phyloP scores from a whole-genome alignment of 2,113 vertebrate species.

The Leptosomus discolor region DNA sequence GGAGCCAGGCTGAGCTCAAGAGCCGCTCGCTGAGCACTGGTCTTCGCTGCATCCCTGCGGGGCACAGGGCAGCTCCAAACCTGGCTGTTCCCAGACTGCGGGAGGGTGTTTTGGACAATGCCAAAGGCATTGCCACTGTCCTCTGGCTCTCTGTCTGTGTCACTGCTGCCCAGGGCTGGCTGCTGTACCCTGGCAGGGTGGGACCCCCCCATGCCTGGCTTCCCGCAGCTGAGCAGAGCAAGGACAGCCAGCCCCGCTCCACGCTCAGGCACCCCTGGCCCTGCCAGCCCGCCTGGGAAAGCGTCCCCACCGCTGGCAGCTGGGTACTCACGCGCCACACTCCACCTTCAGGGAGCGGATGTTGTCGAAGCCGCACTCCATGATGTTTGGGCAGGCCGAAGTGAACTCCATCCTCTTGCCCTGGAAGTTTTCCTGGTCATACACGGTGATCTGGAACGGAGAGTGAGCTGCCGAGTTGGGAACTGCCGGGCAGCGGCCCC shows the following conservation, averaged over 20 bases:
- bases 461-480: background rate
- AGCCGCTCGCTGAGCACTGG: background rate
- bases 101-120: background rate
- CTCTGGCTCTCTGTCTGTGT: background rate
- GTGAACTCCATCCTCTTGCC: slow-evolving; percentile 93
- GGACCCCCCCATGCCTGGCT: background rate
- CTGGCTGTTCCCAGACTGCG: background rate
- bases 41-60: accelerated
- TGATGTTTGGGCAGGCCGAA: slow-evolving; percentile 87
- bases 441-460: slow-evolving; percentile 86
- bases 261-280: accelerated
- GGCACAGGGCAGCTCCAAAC: background rate
- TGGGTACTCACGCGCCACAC: slow-evolving; percentile 87
- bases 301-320: background rate
- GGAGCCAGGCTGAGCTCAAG: background rate
- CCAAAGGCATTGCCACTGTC: accelerated
- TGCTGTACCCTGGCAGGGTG: background rate
- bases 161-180: background rate
- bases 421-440: slow-evolving; percentile 95
- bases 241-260: background rate
- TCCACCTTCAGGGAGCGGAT: slow-evolving; percentile 93
- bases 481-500: background rate
- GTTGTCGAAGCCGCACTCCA: slow-evolving; percentile 87
- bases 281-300: background rate
- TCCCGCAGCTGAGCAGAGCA: background rate